A percentile compares a stretch with the other conserved stretches of the same genome.
Evolutionary conservation across 2,888 invertebrate species (phyloP).

Genomic region (Folsomia candida): DNA sequence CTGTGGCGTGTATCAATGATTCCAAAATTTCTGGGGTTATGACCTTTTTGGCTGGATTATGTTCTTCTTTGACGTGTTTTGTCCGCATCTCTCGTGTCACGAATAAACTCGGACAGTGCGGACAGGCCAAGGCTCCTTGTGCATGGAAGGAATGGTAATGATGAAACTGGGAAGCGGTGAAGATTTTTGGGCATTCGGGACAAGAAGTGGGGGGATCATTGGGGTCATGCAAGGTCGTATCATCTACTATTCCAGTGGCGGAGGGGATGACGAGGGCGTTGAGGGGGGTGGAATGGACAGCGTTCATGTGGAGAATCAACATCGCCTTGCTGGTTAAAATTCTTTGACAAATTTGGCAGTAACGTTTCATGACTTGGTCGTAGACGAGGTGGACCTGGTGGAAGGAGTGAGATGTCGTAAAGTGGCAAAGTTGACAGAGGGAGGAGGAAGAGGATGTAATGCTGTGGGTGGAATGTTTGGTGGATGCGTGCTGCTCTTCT

Average conservation of each 20-base stretch:
- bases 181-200: too few relatives aligned
- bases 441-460: background rate
- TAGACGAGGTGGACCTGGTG: background rate
- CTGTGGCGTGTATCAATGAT: background rate
- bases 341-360: background rate
- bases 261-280: too few relatives aligned
- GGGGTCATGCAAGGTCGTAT: too few relatives aligned
- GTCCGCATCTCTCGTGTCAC: too few relatives aligned
- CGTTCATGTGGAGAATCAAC: background rate
- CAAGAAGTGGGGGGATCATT: too few relatives aligned
- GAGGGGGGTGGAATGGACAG: too few relatives aligned
- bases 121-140: too few relatives aligned
- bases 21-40: background rate
- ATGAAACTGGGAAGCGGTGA: too few relatives aligned
- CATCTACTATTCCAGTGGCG: too few relatives aligned
- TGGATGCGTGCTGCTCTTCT: background rate
- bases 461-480: background rate
- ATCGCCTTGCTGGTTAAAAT: background rate
- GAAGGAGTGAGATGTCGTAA: background rate
- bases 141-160: too few relatives aligned
- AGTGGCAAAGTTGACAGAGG: background rate
- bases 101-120: too few relatives aligned
- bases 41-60: background rate
- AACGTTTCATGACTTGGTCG: background rate
- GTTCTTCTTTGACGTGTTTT: too few relatives aligned